Evolutionary conservation across 2,888 invertebrate genomes (phyloP), one percentile per base, ranked within the genome.

Genomic region (Oscheius onirici): DNA sequence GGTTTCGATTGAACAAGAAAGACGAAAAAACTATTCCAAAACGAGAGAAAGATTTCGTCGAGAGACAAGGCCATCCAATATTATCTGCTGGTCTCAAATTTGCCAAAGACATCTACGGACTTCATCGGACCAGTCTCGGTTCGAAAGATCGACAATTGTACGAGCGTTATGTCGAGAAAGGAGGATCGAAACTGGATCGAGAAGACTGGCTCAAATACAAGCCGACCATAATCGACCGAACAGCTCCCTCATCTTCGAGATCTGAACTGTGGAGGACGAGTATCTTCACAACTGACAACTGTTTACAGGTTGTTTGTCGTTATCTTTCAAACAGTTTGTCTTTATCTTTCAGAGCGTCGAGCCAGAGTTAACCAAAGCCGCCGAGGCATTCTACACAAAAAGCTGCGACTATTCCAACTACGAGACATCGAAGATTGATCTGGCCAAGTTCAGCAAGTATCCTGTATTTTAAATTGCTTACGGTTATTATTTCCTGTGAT

Each of bases 61-160:
- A 34, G 1, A 34, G 28, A 24, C 13, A 15, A 58, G 69, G 51
- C 15, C 49, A 40, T 58, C 69, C 60, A 20, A 34, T 74, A 15
- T 65, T 81, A 5, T 70, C 73, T 10, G 69, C 72, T 22, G 82
- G 82, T 17, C 74, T 82, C 1, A 68, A 58, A 8, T 79, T 79
- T 22, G 77, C 79, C n/a, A 74, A 74, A 17, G 79, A 81, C 8
- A 72, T 79, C 26, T 82, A 82, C 51, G 70, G 79, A 28, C 69
- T 81, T 58, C 73, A 77, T 17, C 69, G 72, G 66, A 49, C 72
- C 40, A 69, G 71, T 20, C 75, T 76, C 3, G 49, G 51, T 6
- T 58, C 69, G 6, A 60, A 71, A 1, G 76, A 77, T 3, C 28
- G 71, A 24, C 24, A 46, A 24, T 72, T 74, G 28, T 79, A 77